phyloP scores from a whole-genome alignment of 2,888 invertebrate species.

The Neoscelio sp. region DNA sequence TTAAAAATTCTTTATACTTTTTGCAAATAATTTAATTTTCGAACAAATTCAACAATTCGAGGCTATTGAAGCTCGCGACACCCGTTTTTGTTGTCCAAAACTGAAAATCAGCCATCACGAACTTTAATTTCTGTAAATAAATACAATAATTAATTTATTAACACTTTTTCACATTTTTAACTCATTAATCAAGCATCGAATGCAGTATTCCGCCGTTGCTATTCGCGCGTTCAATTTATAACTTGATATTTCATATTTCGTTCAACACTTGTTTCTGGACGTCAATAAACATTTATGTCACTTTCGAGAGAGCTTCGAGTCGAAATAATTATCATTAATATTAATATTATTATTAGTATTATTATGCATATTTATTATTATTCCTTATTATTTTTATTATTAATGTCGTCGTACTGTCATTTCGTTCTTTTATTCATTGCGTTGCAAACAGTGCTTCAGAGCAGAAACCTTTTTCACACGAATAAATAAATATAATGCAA shows the following conservation, averaged over 20 bases:
- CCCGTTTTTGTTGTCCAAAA: too few species aligned
- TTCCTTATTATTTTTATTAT: conserved; percentile 47
- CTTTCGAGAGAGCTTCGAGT: conserved; percentile 63
- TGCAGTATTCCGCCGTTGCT: background rate
- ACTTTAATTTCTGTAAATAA: too few species aligned
- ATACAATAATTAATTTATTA: conserved; percentile 15
- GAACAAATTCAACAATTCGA: conserved; percentile 23
- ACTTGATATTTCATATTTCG: conserved; percentile 28
- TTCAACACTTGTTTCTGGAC: conserved; percentile 45
- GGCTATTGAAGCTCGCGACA: background rate
- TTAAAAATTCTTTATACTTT: background rate
- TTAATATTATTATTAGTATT: conserved; percentile 46
- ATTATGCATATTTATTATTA: conserved; percentile 42
- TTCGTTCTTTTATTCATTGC: conserved; percentile 65
- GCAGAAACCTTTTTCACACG: conserved; percentile 53
- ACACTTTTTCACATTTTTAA: too few species aligned
- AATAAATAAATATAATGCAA: conserved; percentile 29
- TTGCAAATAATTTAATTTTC: conserved; percentile 10
- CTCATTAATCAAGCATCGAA: too few species aligned
- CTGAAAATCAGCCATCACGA: too few species aligned
- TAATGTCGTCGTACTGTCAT: conserved; percentile 64
- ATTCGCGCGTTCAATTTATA: conserved; percentile 12
- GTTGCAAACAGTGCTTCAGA: conserved; percentile 53
- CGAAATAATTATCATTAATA: conserved; percentile 57
- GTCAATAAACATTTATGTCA: conserved; percentile 50